Evolutionary conservation across 1,140 invertebrate genomes (phyloP).

Genomic region (Centruroides vittatus): DNA sequence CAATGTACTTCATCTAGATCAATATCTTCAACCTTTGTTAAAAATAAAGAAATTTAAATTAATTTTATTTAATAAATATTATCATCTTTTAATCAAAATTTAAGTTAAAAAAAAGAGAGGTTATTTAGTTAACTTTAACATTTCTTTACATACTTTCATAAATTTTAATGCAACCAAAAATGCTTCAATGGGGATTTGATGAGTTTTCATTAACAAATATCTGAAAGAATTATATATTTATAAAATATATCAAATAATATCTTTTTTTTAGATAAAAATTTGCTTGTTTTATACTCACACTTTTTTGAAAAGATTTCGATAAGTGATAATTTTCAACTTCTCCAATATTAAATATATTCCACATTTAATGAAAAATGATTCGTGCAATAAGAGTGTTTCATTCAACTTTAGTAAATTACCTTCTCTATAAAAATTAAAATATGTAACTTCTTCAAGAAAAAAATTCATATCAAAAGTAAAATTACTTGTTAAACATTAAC

Average conservation of each 20-base stretch:
- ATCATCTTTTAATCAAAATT: too few relatives aligned
- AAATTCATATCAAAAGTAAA: too few relatives aligned
- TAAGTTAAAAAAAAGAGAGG: too few relatives aligned
- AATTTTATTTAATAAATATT: too few relatives aligned
- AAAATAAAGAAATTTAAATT: neutral
- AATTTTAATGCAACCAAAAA: slow-evolving; percentile 64
- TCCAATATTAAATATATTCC: slow-evolving; percentile 95
- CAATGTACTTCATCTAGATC: slow-evolving; percentile 90
- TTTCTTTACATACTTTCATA: slow-evolving; percentile 26
- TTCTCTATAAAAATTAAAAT: slow-evolving; percentile 32
- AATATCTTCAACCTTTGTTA: slow-evolving; percentile 58
- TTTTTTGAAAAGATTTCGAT: slow-evolving; percentile 93
- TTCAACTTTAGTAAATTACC: slow-evolving; percentile 77
- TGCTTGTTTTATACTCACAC: slow-evolving; percentile 40
- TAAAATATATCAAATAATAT: neutral
- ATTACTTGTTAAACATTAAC: too few relatives aligned
- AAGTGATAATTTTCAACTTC: slow-evolving; percentile 87
- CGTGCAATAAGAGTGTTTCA: slow-evolving; percentile 66
- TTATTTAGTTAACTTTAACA: too few relatives aligned
- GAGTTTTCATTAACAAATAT: slow-evolving; percentile 65
- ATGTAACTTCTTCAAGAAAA: neutral
- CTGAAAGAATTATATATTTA: slow-evolving; percentile 28
- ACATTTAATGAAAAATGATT: slow-evolving; percentile 83
- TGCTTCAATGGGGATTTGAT: slow-evolving; percentile 75
- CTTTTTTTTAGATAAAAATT: neutral